Percentiles rank a stretch among this genome's conserved stretches.
Conservation (phyloP, 92 coral and sea anemone species). For the Palythoa grandiflora region DNA sequence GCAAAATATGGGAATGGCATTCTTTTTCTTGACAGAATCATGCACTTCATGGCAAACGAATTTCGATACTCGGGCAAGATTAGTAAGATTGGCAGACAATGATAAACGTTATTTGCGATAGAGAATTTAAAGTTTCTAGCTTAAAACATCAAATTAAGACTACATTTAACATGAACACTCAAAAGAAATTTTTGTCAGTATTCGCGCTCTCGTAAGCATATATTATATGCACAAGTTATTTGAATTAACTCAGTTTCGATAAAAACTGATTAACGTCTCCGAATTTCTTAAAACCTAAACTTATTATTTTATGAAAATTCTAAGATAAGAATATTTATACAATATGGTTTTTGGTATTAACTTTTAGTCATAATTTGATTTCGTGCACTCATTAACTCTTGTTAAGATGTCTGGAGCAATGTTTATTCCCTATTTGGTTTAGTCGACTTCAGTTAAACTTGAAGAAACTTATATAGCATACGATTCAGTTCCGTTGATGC, state of each 20-base stretch:
- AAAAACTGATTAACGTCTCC: slow-evolving; percentile 13
- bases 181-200: neutral
- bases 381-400: slow-evolving; percentile 32
- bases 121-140: neutral
- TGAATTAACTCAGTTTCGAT: neutral
- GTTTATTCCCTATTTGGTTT: neutral
- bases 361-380: slow-evolving; percentile 43
- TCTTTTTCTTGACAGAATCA: neutral
- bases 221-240: neutral
- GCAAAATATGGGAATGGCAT: neutral
- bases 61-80: neutral
- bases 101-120: neutral
- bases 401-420: slow-evolving; percentile 39
- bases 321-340: slow-evolving; percentile 32
- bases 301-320: slow-evolving; percentile 9
- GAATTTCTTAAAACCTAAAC: neutral
- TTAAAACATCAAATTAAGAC: neutral
- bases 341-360: neutral
- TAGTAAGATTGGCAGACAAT: slow-evolving; percentile 1
- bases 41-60: slow-evolving; percentile 6
- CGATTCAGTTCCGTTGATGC: neutral
- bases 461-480: neutral
- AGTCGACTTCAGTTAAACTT: neutral
- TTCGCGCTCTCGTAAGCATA: neutral
- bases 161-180: neutral